These are phyloP conservation scores for Smithornis capensis DNA, from an alignment of 2,113 vertebrate species.

Conservation along the genomic window DNA sequence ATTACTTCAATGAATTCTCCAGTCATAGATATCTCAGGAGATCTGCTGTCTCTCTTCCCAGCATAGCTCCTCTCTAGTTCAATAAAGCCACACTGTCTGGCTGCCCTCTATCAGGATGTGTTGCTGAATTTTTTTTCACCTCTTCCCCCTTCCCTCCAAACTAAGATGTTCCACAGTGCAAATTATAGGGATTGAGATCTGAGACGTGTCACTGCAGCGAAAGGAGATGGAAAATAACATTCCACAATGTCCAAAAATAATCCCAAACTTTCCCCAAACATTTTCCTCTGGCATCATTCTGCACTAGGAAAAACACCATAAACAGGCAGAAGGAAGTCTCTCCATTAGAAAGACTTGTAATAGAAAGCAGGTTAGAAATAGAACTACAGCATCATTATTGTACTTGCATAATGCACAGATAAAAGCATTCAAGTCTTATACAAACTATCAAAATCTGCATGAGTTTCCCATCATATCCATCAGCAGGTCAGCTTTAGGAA, in stretches of 20 bases:
- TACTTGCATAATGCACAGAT: not conserved
- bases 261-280: not conserved
- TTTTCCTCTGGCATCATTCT: not conserved
- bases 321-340: not conserved
- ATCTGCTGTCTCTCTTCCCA: not conserved
- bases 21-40: not conserved
- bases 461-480: not conserved
- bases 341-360: not conserved
- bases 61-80: not conserved
- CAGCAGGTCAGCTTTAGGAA: not conserved
- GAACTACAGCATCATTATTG: not conserved
- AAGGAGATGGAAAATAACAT: not conserved
- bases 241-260: not conserved
- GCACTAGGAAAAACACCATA: not conserved
- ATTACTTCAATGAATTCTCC: not conserved
- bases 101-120: not conserved
- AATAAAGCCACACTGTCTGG: not conserved
- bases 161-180: not conserved
- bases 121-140: not conserved
- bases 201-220: not conserved
- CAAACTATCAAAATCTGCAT: not conserved
- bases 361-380: conserved; percentile 2
- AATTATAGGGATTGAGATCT: not conserved
- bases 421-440: not conserved
- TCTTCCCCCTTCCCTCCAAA: not conserved